phyloP scores from a whole-genome alignment of 1,140 invertebrate genomes.

The Glossosoma conforme region DNA sequence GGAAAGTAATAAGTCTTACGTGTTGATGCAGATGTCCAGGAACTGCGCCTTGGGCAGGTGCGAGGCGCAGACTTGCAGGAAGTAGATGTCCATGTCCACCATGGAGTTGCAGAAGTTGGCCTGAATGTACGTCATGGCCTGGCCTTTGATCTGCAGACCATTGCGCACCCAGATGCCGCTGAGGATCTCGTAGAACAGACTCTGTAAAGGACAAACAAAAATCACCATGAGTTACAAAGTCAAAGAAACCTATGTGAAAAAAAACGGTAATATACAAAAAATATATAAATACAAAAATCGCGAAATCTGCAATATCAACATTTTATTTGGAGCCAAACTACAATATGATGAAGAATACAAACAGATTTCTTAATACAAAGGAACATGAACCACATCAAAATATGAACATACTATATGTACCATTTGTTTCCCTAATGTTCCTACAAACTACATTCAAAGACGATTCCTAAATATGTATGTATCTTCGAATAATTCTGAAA shows the following conservation, averaged over 20 bases:
- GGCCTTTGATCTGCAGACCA: conserved; percentile 94
- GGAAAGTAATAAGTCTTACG: conserved; percentile 58
- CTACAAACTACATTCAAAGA: no score
- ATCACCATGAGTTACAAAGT: no score
- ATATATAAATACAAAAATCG: not conserved
- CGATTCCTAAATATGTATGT: no score
- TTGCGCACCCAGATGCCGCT: conserved; percentile 94
- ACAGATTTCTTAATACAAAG: no score
- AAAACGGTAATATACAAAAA: not conserved
- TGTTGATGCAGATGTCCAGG: conserved; percentile 80
- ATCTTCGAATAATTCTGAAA: no score
- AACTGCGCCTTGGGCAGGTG: conserved; percentile 82
- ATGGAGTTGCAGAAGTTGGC: conserved; percentile 98
- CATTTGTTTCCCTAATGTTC: no score
- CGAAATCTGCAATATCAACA: not conserved
- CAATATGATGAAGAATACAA: not conserved
- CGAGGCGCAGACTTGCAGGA: conserved; percentile 88
- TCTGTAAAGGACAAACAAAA: conserved; percentile 58
- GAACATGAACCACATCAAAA: no score
- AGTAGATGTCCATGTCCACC: conserved; percentile 94
- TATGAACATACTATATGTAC: no score
- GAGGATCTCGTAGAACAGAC: conserved; percentile 91
- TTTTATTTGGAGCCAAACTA: no score
- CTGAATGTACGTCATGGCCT: conserved; percentile 98
- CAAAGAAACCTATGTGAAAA: conserved; percentile 1